Base-by-base conservation (phyloP, 1,140 invertebrate species). In the Ganaspis sp. region DNA sequence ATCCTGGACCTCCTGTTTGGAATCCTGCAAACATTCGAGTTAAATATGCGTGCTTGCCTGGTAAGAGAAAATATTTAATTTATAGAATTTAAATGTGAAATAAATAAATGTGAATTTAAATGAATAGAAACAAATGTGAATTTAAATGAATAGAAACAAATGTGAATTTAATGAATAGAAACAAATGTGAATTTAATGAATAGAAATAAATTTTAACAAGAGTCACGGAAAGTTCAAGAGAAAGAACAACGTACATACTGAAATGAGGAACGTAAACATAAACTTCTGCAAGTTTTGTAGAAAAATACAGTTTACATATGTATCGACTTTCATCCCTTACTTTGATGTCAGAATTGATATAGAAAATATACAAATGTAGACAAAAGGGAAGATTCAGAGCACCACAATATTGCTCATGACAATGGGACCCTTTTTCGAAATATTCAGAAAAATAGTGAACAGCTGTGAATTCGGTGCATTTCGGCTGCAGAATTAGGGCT, bases 21-120 rank as follows among this genome's bases (percentile, higher is more conserved):
- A 85, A 79, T 70, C 88, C 89, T 40, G 90, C 87, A 37, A 89
- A 87, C 76, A 80, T 91, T 38, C 74, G 81, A 1, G 45, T 91
- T 6, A 91, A 90, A 75, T 91, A 91, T 75, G 90, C 89, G 8
- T 91, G 90, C 37, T 87, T 91, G 71, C 90, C 89, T 54, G 90
- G 90, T 91, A 83, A 84, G 80, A 76, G 75, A 9, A 1, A 64
- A 72, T 73, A 12, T n/a, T n/a, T n/a, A n/a, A n/a, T n/a, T n/a
- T n/a, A n/a, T n/a, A n/a, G n/a, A n/a, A n/a, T n/a, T n/a, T n/a
- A n/a, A n/a, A n/a, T n/a, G n/a, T n/a, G n/a, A n/a, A n/a, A n/a
- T n/a, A n/a, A n/a, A n/a, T n/a, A n/a, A n/a, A n/a, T n/a, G n/a
- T n/a, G n/a, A n/a, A n/a, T n/a, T n/a, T n/a, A n/a, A n/a, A n/a